A percentile compares a stretch with the other conserved stretches of the same genome.
Conservation (phyloP, 1,140 invertebrate genomes). For the Polypedilum pembai region DNA sequence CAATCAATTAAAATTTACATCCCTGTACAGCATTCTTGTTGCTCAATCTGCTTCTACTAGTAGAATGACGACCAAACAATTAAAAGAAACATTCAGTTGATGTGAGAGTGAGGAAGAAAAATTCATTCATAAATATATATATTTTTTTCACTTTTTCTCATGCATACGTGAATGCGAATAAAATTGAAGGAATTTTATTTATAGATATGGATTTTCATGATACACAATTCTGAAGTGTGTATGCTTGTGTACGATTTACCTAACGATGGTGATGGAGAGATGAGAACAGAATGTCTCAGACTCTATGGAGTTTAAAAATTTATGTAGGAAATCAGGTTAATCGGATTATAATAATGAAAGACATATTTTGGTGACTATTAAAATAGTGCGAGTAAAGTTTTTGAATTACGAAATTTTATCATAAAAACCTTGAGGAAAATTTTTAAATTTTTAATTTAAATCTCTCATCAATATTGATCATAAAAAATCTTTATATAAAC, state of each 20-base stretch:
- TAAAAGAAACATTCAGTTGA: not conserved
- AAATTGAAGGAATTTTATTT: not conserved
- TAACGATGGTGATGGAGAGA: not conserved
- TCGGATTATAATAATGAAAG: not conserved
- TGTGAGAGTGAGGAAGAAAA: not conserved
- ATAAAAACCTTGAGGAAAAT: too few species aligned
- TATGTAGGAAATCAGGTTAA: not conserved
- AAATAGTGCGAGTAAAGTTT: too few species aligned
- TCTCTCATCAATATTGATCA: too few species aligned
- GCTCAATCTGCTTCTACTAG: too few species aligned
- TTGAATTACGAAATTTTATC: too few species aligned
- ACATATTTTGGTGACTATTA: too few species aligned
- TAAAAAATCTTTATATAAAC: too few species aligned
- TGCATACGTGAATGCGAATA: not conserved
- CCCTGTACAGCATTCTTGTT: too few species aligned
- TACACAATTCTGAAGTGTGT: not conserved
- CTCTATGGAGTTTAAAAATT: not conserved
- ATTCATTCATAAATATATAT: not conserved
- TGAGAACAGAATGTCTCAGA: not conserved
- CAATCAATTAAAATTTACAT: too few species aligned
- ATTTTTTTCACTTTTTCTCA: not conserved
- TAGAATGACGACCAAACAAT: not conserved
- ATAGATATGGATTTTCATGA: conserved; percentile 5
- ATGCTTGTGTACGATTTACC: not conserved
- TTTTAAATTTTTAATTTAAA: too few species aligned